Percentiles rank a stretch among this genome's conserved stretches.
Evolutionary conservation across 2,113 vertebrate genomes (phyloP).

Genomic region (Leptocoma aspasia): DNA sequence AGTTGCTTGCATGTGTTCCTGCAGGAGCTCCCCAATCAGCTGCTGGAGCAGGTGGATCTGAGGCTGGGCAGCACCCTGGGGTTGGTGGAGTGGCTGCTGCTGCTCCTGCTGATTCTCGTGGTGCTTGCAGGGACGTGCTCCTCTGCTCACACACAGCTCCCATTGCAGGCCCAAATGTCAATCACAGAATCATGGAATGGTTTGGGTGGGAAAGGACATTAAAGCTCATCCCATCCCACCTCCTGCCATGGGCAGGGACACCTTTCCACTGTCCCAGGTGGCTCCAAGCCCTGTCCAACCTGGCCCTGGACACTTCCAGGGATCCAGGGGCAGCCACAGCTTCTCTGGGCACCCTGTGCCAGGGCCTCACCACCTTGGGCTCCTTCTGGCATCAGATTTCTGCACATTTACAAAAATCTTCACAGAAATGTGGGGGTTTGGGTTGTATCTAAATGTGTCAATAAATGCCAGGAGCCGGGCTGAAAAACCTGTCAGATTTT

Average conservation of each 20-base stretch:
- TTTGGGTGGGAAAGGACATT: neutral
- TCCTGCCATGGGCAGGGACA: neutral
- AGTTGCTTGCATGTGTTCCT: neutral
- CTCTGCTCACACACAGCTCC: neutral
- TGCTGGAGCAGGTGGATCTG: neutral
- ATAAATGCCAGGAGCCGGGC: neutral
- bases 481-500: neutral
- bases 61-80: neutral
- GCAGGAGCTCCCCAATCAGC: neutral
- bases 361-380: neutral
- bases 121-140: no score
- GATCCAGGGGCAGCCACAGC: neutral
- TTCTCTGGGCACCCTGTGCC: neutral
- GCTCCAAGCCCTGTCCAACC: rapidly evolving
- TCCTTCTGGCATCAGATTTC: neutral
- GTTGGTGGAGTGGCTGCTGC: neutral
- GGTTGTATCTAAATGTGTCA: neutral
- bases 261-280: rapidly evolving
- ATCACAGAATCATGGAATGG: neutral
- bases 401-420: neutral
- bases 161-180: rapidly evolving
- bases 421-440: neutral
- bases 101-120: neutral
- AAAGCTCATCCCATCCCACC: rapidly evolving
- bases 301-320: neutral